Evolutionary conservation across 92 coral and sea anemone genomes (phyloP), one percentile per base, ranked within the genome.

Genomic region (Heteractis magnifica): DNA sequence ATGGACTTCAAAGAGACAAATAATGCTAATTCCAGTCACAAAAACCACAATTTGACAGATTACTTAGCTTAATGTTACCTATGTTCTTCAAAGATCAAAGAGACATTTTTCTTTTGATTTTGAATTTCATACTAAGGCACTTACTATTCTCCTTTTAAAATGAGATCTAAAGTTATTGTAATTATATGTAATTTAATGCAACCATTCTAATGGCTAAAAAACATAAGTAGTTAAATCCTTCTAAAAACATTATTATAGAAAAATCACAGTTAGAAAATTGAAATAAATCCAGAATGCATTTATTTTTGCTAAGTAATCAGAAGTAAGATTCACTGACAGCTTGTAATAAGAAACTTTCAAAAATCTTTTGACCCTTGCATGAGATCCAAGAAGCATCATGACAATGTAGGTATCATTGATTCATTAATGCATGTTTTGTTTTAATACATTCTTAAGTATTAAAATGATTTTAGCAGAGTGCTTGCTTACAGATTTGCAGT

Each of bases 1-100:
- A 76, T 76, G 79, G 79, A 9, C 60, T 50, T 48, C 60, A 50
- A 48, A 52, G 79, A 50, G 79, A 76, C 65, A 51, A 49, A 71
- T 55, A 8, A 48, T n/a, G 55, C 58, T 49, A 48, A 75, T 18
- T 14, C 73, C 13, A 76, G n/a, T 52, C 79, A 76, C n/a, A 55
- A 76, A 76, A 76, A 76, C 79, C 79, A 76, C 79, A 76, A 18
- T 68, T 8, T 68, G 73, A 23, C 73, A 68, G 73, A 26, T 26
- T 13, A 68, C 49, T 68, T 10, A 68, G 73, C 13, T 12, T 68
- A 7, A 68, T 68, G 73, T 68, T 23, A 68, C 73, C 73, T 68
- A 68, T 20, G 73, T 68, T 68, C 10, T 3, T 68, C 73, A 68
- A 26, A 68, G 23, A 68, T 68, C 73, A 23, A 68, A 68, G 73